Conservation (phyloP, 2,888 invertebrate species). For the Synanthedon vespiformis region DNA sequence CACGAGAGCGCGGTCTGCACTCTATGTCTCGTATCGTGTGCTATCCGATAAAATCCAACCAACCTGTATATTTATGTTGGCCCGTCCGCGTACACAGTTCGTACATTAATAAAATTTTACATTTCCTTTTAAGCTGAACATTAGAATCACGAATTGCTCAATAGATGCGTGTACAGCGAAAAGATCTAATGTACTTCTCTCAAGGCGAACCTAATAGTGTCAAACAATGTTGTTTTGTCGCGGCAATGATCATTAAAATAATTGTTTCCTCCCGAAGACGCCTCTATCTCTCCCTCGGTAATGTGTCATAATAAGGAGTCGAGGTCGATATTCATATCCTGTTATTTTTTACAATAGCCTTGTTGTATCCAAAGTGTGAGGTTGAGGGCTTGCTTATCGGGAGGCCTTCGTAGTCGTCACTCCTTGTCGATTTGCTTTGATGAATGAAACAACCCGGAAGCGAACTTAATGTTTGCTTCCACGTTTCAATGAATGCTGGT, state of each 20-base stretch:
- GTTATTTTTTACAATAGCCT: constrained; percentile 43
- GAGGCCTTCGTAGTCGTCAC: constrained; percentile 4
- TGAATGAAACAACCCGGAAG: constrained; percentile 1
- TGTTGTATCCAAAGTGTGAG: constrained; percentile 18
- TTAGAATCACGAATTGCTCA: constrained; percentile 2
- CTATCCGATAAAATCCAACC: constrained; percentile 28
- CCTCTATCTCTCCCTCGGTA: constrained; percentile 20
- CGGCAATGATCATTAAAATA: constrained; percentile 36
- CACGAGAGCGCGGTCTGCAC: constrained; percentile 28
- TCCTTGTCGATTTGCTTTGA: too few species aligned
- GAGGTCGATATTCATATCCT: constrained; percentile 46
- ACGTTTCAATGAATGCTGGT: constrained; percentile 3
- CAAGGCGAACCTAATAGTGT: constrained; percentile 17
- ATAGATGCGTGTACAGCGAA: background rate
- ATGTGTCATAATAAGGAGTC: constrained; percentile 36
- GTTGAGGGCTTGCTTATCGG: constrained; percentile 24
- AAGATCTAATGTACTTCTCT: constrained; percentile 16
- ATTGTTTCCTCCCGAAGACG: constrained; percentile 28
- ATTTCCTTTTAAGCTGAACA: constrained; percentile 8
- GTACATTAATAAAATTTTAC: background rate
- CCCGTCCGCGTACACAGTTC: background rate
- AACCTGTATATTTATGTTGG: constrained; percentile 28
- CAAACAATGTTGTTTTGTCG: constrained; percentile 29
- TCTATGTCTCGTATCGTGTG: constrained; percentile 36
- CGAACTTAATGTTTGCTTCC: constrained; percentile 18